Percentiles rank a stretch among this genome's conserved stretches.
Evolutionary conservation across 2,797 vertebrate genomes (phyloP).

Genomic region (Sebastes minor): DNA sequence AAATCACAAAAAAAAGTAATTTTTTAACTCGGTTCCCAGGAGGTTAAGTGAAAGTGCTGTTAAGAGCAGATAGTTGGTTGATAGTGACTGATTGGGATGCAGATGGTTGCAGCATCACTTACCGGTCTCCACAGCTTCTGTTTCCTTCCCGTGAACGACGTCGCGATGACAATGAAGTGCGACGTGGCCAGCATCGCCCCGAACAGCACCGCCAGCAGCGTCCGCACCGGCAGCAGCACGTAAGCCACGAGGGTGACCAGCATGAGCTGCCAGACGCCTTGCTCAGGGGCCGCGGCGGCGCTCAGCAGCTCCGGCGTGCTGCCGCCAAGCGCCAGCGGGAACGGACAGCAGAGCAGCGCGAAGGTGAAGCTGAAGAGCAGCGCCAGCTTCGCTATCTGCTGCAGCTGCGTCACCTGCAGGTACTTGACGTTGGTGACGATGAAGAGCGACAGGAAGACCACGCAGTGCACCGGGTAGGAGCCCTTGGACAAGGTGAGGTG

Average conservation of each 20-base stretch:
- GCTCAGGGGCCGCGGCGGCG: constrained; percentile 84
- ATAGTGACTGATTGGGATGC: background rate
- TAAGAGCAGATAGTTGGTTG: background rate
- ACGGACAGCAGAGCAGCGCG: constrained; percentile 94
- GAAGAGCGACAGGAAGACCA: constrained; percentile 95
- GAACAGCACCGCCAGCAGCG: constrained; percentile 91
- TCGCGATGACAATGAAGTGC: constrained; percentile 93
- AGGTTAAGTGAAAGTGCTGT: background rate
- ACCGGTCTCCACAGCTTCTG: constrained; percentile 94
- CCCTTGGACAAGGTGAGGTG: constrained; percentile 93
- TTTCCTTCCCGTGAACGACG: constrained; percentile 87
- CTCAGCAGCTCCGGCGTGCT: constrained; percentile 72
- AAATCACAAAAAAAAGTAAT: too few species aligned
- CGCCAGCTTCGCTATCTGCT: constrained; percentile 95
- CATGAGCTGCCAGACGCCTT: constrained; percentile 98
- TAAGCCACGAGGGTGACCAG: constrained; percentile 96
- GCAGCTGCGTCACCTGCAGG: constrained; percentile 95
- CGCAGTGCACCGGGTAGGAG: constrained; percentile 96
- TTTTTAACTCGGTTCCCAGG: too few species aligned
- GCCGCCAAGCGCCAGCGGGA: constrained; percentile 77
- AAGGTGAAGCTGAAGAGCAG: constrained; percentile 97
- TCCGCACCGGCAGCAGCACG: constrained; percentile 93
- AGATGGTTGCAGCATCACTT: constrained; percentile 66
- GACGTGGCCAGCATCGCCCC: constrained; percentile 91
- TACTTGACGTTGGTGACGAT: constrained; percentile 98